A percentile compares a stretch with the other conserved stretches of the same genome.
Evolutionary conservation across 2,797 vertebrate genomes (phyloP).

Genomic region (Siniperca undulata): DNA sequence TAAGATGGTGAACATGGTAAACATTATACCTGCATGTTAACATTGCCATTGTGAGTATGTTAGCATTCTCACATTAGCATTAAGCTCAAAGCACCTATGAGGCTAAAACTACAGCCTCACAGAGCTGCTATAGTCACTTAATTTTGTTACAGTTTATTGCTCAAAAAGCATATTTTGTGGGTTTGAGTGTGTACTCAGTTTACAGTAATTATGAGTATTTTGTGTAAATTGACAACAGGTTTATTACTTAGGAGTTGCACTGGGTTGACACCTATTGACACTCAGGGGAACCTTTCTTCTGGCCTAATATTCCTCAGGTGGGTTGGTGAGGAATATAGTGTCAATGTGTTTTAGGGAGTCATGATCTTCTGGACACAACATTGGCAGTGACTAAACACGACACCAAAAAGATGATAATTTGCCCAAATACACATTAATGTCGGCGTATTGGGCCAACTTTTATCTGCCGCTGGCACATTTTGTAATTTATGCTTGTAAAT

Average conservation of each 20-base stretch:
- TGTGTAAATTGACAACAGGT: background rate
- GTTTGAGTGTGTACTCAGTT: background rate
- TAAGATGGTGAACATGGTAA: background rate
- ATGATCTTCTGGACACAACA: background rate
- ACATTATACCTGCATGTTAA: background rate
- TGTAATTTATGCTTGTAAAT: background rate
- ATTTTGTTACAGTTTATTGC: too few species aligned
- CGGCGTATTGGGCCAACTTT: background rate
- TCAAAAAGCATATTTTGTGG: background rate
- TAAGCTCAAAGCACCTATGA: background rate
- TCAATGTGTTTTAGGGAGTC: background rate
- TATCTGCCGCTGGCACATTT: constrained; percentile 2
- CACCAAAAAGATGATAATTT: background rate
- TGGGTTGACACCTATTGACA: background rate
- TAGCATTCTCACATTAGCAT: background rate
- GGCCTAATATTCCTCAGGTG: background rate
- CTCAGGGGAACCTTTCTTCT: background rate
- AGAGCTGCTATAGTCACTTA: background rate
- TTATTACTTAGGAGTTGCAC: background rate
- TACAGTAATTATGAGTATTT: background rate
- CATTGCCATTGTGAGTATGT: too few species aligned
- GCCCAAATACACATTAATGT: background rate
- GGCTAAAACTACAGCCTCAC: background rate
- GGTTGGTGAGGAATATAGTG: background rate
- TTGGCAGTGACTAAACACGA: background rate